These are phyloP conservation scores for Lepeophtheirus nordmannii DNA, from an alignment of 2,888 invertebrate species.

Conservation along the genomic window DNA sequence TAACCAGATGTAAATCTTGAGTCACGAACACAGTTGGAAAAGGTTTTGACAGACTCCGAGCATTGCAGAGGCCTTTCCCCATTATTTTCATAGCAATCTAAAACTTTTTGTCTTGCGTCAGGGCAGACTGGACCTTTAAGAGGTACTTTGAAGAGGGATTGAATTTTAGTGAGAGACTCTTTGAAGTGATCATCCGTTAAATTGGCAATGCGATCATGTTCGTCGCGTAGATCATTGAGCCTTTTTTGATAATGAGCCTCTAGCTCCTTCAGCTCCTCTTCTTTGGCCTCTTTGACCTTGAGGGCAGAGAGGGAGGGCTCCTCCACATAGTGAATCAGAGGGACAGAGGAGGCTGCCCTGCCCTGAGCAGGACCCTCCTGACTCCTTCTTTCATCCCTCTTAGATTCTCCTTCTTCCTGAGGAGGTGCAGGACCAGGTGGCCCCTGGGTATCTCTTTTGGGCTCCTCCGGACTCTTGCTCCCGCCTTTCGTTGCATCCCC, in stretches of 20 bases:
- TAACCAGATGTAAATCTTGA: background rate
- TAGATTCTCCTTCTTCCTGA: background rate
- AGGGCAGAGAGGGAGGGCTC: slow-evolving; percentile 16
- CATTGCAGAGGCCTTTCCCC: background rate
- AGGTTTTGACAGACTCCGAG: background rate
- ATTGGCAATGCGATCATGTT: background rate
- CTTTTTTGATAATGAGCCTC: background rate
- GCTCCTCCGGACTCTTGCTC: background rate
- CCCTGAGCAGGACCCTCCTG: background rate
- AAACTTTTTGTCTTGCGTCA: background rate
- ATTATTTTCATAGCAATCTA: background rate
- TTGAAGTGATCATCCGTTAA: background rate
- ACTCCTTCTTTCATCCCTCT: background rate
- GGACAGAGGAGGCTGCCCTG: background rate
- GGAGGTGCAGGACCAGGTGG: background rate
- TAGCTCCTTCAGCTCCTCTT: background rate
- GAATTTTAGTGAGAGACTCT: background rate
- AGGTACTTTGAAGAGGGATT: background rate
- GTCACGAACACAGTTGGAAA: background rate
- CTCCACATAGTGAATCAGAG: slow-evolving; percentile 5
- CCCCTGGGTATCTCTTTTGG: background rate
- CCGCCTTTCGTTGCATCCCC: background rate
- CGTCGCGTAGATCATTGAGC: background rate
- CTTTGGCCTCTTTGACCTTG: slow-evolving; percentile 8
- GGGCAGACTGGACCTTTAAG: slow-evolving; percentile 1